phyloP scores from a whole-genome alignment of 2,797 vertebrate species.

The Anableps anableps region DNA sequence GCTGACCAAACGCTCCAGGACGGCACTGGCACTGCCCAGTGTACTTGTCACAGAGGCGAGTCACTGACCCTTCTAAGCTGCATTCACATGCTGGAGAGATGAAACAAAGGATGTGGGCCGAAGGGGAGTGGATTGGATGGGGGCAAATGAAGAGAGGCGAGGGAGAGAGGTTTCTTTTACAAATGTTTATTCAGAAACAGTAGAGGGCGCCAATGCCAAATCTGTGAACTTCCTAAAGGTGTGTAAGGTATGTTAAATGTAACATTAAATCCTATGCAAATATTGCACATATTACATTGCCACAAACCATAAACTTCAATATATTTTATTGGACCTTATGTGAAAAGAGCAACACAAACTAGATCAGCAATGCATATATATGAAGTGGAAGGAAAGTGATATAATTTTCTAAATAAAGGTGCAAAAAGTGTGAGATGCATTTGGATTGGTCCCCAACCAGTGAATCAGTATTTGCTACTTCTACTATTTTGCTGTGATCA shows the following conservation, averaged over 20 bases:
- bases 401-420: neutral
- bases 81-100: slow-evolving; percentile 86
- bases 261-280: neutral
- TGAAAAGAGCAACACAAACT: neutral
- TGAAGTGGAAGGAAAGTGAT: neutral
- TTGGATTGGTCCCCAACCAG: neutral
- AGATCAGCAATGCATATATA: no score
- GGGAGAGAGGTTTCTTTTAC: neutral
- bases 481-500: neutral
- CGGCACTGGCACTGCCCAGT: slow-evolving; percentile 91
- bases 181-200: slow-evolving; percentile 23
- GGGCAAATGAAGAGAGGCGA: neutral
- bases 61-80: slow-evolving; percentile 87
- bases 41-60: slow-evolving; percentile 85
- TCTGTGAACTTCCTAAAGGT: neutral
- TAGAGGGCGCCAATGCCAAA: slow-evolving; percentile 53
- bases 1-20: slow-evolving; percentile 86
- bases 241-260: neutral
- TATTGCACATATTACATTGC: neutral
- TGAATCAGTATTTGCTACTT: neutral
- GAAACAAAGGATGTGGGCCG: neutral
- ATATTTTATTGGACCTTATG: neutral
- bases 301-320: neutral
- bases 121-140: neutral
- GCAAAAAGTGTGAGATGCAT: neutral